Conservation (phyloP, 2,113 vertebrate genomes). For the Oriolus oriolus region DNA sequence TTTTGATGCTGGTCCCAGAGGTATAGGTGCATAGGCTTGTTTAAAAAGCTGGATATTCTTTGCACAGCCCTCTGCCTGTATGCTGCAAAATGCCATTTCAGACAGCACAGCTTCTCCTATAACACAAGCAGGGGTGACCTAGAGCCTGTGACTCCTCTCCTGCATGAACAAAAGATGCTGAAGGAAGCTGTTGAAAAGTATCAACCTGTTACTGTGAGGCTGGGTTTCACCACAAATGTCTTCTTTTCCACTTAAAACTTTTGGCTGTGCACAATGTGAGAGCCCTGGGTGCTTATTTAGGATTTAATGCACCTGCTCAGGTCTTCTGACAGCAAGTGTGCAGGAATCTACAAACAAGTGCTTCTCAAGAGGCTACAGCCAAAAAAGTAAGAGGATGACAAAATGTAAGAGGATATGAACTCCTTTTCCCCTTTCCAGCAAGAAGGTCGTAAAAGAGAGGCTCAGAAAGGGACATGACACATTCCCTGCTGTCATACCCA, state of each 20-base stretch:
- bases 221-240: neutral
- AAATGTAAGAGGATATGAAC: neutral
- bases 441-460: neutral
- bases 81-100: neutral
- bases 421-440: neutral
- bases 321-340: neutral
- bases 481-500: neutral
- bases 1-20: neutral
- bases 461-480: neutral
- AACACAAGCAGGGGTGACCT: neutral
- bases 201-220: neutral
- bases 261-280: neutral
- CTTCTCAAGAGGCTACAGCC: neutral
- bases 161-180: neutral
- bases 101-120: neutral
- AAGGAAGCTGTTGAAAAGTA: neutral
- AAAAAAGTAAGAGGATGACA: neutral
- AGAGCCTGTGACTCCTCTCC: neutral
- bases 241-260: neutral
- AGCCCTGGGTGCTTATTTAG: neutral
- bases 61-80: neutral
- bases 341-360: neutral
- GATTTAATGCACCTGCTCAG: neutral
- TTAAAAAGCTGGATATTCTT: neutral
- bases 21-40: neutral